Evolutionary conservation across 2,888 invertebrate species (phyloP).

Genomic region (Brachypterus glaber): DNA sequence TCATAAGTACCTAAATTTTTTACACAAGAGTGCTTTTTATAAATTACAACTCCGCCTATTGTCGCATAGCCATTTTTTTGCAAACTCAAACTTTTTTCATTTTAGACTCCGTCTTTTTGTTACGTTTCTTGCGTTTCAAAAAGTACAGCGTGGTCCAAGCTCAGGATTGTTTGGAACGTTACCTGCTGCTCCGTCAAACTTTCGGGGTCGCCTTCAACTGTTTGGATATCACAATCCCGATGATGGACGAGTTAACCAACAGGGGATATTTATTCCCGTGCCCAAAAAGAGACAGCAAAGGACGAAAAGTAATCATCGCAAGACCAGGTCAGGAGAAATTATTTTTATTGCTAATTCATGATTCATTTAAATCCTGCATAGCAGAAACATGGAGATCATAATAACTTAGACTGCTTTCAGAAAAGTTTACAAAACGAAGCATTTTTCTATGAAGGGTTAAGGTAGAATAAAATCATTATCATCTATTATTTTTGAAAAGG

Average conservation of each 20-base stretch:
- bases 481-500: too few relatives aligned
- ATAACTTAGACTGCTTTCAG: too few relatives aligned
- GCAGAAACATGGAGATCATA: too few relatives aligned
- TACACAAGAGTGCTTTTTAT: too few relatives aligned
- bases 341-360: too few relatives aligned
- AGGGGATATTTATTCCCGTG: conserved; percentile 70
- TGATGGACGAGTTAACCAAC: conserved; percentile 60
- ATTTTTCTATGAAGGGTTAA: too few relatives aligned
- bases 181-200: conserved; percentile 65
- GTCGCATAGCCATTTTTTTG: conserved; percentile 11
- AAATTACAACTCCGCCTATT: too few relatives aligned
- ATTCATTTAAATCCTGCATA: too few relatives aligned
- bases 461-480: too few relatives aligned
- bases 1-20: too few relatives aligned
- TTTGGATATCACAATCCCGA: conserved; percentile 59
- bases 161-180: conserved; percentile 67
- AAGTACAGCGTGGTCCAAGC: conserved; percentile 74
- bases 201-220: conserved; percentile 67
- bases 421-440: too few relatives aligned
- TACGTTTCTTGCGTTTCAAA: conserved; percentile 69
- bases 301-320: conserved; percentile 66
- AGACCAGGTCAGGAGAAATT: conserved; percentile 64
- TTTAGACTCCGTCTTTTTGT: conserved; percentile 58
- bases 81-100: too few relatives aligned
- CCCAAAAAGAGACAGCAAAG: conserved; percentile 63